A percentile compares a stretch with the other conserved stretches of the same genome.
These are phyloP conservation scores for Trochalopteron elliotii DNA, from an alignment of 2,113 vertebrate genomes.

Conservation along the genomic window DNA sequence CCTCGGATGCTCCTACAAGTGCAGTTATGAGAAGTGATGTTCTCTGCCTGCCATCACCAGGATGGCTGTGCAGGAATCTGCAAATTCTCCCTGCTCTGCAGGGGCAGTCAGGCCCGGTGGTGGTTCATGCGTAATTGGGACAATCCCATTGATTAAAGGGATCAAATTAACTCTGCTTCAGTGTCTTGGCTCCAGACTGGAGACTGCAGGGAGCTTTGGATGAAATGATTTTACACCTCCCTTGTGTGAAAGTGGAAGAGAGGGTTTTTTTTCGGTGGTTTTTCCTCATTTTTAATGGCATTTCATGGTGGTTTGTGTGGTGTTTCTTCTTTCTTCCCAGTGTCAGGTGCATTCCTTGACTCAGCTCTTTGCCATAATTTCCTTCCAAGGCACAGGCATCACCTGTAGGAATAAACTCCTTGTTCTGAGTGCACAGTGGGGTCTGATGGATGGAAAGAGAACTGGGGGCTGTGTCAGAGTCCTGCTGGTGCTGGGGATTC, in stretches of 20 bases:
- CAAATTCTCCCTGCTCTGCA: neutral
- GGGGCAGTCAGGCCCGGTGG: neutral
- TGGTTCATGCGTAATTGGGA: slow-evolving; percentile 17
- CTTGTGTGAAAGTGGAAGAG: neutral
- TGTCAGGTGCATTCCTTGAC: neutral
- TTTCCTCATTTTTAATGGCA: neutral
- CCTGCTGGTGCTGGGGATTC: neutral
- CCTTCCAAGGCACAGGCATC: neutral
- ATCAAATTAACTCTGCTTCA: slow-evolving; percentile 3
- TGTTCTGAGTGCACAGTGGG: accelerated
- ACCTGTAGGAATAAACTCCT: neutral
- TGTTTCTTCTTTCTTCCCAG: neutral
- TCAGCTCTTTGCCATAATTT: neutral
- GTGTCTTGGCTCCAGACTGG: neutral
- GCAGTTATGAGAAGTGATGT: neutral
- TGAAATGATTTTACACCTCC: neutral
- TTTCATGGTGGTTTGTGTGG: neutral
- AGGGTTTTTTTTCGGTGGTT: too few relatives aligned
- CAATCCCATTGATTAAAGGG: slow-evolving; percentile 23
- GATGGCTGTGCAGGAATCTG: neutral
- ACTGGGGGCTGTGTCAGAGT: neutral
- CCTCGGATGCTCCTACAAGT: too few relatives aligned
- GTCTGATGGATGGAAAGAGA: neutral
- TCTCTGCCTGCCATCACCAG: neutral
- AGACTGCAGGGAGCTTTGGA: neutral